A percentile compares a stretch with the other conserved stretches of the same genome.
Evolutionary conservation across 2,888 invertebrate species (phyloP).

Genomic region (Xylota sylvarum): DNA sequence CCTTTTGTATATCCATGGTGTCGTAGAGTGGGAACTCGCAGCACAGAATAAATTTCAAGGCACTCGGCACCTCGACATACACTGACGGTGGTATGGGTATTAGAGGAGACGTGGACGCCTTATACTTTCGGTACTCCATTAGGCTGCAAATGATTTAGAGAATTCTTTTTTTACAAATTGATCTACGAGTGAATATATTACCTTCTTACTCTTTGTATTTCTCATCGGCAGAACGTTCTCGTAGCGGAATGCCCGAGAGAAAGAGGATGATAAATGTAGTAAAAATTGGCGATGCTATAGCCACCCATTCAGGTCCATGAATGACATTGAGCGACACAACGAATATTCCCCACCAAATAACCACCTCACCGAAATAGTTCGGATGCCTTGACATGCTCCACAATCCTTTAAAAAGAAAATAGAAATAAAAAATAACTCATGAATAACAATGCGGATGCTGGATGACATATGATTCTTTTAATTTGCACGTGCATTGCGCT

Average conservation of each 20-base stretch:
- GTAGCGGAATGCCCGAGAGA: conserved; percentile 94
- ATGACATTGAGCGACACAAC: conserved; percentile 94
- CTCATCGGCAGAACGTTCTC: conserved; percentile 95
- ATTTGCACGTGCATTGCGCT: conserved; percentile 71
- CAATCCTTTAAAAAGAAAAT: conserved; percentile 86
- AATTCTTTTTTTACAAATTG: conserved; percentile 55
- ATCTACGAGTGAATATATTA: conserved; percentile 31
- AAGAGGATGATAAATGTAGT: conserved; percentile 94
- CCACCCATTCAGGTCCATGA: conserved; percentile 93
- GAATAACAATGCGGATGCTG: conserved; percentile 44
- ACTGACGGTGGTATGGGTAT: conserved; percentile 95
- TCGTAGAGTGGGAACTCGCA: conserved; percentile 96
- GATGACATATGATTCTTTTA: conserved; percentile 59
- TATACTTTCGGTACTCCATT: conserved; percentile 94
- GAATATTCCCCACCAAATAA: conserved; percentile 97
- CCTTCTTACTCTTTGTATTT: conserved; percentile 92
- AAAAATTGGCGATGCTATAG: conserved; percentile 94
- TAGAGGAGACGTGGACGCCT: conserved; percentile 94
- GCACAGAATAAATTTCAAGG: conserved; percentile 93
- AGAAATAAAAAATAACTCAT: conserved; percentile 35
- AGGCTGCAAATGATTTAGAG: conserved; percentile 86
- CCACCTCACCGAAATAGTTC: conserved; percentile 97
- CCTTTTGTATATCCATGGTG: conserved; percentile 87
- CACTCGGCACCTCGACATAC: conserved; percentile 94
- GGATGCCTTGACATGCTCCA: conserved; percentile 97